Conservation (phyloP, 2,113 vertebrate species). For the Chrysemys picta region DNA sequence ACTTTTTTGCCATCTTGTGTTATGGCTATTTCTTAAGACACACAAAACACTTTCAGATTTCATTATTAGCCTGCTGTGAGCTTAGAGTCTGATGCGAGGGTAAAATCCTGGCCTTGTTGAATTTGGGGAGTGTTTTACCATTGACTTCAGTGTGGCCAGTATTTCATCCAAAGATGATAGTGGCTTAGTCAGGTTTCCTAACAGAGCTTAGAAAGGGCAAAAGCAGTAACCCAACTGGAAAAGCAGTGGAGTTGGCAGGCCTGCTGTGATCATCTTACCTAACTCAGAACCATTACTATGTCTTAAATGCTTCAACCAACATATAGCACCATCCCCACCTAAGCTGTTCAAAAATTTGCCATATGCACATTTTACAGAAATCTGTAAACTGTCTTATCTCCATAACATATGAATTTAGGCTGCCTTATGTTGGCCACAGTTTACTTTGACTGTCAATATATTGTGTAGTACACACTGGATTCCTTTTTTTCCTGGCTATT, state of each 20-base stretch:
- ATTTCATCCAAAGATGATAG: background rate
- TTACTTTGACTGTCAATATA: slow-evolving; percentile 67
- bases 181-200: background rate
- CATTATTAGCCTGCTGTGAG: background rate
- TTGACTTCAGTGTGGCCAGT: background rate
- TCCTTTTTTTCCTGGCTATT: slow-evolving; percentile 70
- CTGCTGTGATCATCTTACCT: fast-evolving
- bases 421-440: background rate
- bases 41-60: background rate
- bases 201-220: background rate
- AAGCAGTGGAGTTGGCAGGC: background rate
- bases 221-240: background rate
- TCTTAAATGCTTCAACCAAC: background rate
- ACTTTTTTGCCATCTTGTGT: background rate
- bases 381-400: background rate
- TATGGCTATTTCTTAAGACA: background rate
- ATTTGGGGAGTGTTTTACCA: background rate
- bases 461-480: slow-evolving; percentile 55
- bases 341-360: background rate
- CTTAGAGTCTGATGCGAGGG: background rate
- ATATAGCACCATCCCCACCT: fast-evolving
- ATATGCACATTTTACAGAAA: background rate
- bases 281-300: fast-evolving
- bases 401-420: background rate
- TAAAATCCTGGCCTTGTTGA: fast-evolving